Evolutionary conservation across 2,113 vertebrate species (phyloP).

Genomic region (Chamaea fasciata): DNA sequence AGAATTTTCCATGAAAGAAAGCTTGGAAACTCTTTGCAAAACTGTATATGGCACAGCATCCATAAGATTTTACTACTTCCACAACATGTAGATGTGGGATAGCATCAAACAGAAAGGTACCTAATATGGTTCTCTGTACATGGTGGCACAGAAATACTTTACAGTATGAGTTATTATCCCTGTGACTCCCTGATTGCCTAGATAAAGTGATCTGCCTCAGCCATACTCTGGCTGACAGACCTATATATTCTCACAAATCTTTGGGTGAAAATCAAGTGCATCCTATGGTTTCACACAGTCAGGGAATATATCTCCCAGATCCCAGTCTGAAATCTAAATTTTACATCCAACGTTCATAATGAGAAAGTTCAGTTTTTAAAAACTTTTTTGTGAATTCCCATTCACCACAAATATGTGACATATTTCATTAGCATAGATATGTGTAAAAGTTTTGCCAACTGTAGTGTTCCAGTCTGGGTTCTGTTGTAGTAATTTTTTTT

Average conservation of each 20-base stretch:
- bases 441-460: not conserved
- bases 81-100: not conserved
- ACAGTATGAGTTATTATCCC: accelerated
- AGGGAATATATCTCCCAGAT: not conserved
- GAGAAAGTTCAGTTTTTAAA: not conserved
- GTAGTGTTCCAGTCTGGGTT: not conserved
- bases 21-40: not conserved
- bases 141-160: not conserved
- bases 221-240: not conserved
- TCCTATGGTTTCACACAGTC: not conserved
- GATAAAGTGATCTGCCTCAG: not conserved
- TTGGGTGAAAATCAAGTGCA: not conserved
- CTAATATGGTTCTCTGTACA: not conserved
- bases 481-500: not conserved
- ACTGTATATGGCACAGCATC: not conserved
- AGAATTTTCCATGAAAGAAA: not conserved
- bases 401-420: not conserved
- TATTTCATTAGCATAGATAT: not conserved
- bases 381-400: not conserved
- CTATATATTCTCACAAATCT: not conserved
- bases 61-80: not conserved
- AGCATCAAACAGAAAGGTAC: not conserved
- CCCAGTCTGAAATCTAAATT: not conserved
- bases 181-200: not conserved
- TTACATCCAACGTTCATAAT: not conserved